phyloP scores from a whole-genome alignment of 2,113 vertebrate genomes.

The Hassar affinis region DNA sequence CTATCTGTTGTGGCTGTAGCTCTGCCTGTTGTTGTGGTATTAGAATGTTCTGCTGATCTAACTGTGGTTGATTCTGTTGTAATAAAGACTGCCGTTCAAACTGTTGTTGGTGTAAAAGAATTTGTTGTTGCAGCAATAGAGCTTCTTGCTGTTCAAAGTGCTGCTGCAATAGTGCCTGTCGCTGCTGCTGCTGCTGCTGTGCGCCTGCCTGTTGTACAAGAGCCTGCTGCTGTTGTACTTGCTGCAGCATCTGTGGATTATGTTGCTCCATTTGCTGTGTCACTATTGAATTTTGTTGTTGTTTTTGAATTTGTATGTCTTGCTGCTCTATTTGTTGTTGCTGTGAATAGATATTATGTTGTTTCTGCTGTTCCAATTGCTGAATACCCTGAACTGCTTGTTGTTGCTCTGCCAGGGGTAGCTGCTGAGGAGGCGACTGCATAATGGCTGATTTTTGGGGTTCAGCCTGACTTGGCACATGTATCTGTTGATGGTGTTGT shows the following conservation, averaged over 20 bases:
- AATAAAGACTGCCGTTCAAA: constrained; percentile 46
- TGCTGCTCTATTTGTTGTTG: constrained; percentile 54
- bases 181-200: constrained; percentile 45
- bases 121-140: constrained; percentile 60
- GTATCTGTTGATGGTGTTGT: constrained; percentile 45
- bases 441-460: constrained; percentile 36
- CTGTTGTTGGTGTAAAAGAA: constrained; percentile 43
- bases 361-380: constrained; percentile 57
- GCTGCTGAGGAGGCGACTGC: constrained; percentile 24
- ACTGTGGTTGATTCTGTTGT: constrained; percentile 53
- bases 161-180: constrained; percentile 58
- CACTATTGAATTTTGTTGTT: constrained; percentile 41
- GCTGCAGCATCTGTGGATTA: constrained; percentile 59
- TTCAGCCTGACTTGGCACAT: constrained; percentile 39
- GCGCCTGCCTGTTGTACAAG: constrained; percentile 51
- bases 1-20: constrained; percentile 50
- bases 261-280: constrained; percentile 57
- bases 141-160: constrained; percentile 57
- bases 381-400: constrained; percentile 38
- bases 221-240: constrained; percentile 53
- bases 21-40: constrained; percentile 61
- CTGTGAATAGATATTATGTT: constrained; percentile 63
- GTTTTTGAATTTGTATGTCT: constrained; percentile 34
- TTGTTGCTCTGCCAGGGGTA: constrained; percentile 60
- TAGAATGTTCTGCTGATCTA: constrained; percentile 54